These are phyloP conservation scores for Neelides folsomi DNA, from an alignment of 2,888 invertebrate genomes.

Conservation along the genomic window DNA sequence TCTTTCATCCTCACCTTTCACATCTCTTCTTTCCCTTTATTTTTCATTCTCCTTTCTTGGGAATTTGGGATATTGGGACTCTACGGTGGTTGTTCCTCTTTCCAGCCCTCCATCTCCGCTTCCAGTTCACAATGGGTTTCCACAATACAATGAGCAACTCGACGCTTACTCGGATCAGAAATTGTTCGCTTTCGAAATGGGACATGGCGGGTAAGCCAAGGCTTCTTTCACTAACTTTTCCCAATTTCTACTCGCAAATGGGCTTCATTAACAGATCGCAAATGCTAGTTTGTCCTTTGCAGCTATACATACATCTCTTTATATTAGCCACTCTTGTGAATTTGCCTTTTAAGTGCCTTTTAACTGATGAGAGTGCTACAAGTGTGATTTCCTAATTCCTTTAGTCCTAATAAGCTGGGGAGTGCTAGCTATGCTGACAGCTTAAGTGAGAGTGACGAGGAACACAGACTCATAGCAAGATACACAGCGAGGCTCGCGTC, in stretches of 20 bases:
- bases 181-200: conserved; percentile 31
- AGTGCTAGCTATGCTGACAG: conserved; percentile 35
- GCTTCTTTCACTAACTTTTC: conserved; percentile 1
- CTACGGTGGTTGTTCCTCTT: background rate
- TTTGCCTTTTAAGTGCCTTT: background rate
- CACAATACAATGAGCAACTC: conserved; percentile 39
- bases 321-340: too few species aligned
- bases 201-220: conserved; percentile 24
- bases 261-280: conserved; percentile 9
- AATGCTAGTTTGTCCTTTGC: background rate
- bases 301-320: too few species aligned
- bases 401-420: conserved; percentile 36
- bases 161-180: conserved; percentile 32
- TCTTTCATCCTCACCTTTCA: too few species aligned
- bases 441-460: conserved; percentile 60
- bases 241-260: background rate
- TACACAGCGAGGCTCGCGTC: conserved; percentile 93
- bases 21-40: too few species aligned
- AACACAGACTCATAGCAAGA: conserved; percentile 88
- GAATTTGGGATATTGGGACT: background rate
- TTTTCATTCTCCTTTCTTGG: background rate
- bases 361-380: conserved; percentile 1
- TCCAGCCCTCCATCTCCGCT: conserved; percentile 78
- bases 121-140: conserved; percentile 85
- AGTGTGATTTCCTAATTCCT: conserved; percentile 5